Conservation (phyloP, 1,140 invertebrate genomes). For the Drosophila pandora region DNA sequence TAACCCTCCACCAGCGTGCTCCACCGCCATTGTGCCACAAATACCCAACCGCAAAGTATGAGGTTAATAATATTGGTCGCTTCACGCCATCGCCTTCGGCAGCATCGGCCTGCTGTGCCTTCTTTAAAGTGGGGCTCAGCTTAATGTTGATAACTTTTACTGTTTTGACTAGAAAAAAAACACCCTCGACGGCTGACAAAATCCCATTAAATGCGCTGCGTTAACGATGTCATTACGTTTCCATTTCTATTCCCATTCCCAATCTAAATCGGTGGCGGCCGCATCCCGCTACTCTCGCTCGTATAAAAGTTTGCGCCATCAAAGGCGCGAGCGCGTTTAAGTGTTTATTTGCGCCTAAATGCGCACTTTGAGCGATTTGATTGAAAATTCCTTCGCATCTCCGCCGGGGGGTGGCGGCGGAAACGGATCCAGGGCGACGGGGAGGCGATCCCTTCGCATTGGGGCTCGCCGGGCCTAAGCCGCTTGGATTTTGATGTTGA, state of each 20-base stretch:
- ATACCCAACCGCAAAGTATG: slow-evolving; percentile 66
- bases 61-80: slow-evolving; percentile 66
- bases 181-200: slow-evolving; percentile 20
- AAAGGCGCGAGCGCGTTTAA: slow-evolving; percentile 80
- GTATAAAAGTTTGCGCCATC: slow-evolving; percentile 73
- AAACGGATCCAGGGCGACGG: not conserved
- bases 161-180: slow-evolving; percentile 48
- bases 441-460: not conserved
- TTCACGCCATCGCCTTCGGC: not conserved
- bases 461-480: slow-evolving; percentile 11
- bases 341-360: slow-evolving; percentile 82
- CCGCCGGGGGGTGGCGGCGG: not conserved
- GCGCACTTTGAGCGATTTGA: slow-evolving; percentile 81
- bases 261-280: slow-evolving; percentile 35
- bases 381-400: slow-evolving; percentile 67
- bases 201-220: slow-evolving; percentile 67
- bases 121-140: slow-evolving; percentile 64
- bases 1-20: not conserved
- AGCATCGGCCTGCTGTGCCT: not conserved
- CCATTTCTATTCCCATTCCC: slow-evolving; percentile 22
- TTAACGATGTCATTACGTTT: slow-evolving; percentile 77
- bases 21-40: slow-evolving; percentile 9
- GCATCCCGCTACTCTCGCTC: slow-evolving; percentile 26
- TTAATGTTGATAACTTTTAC: slow-evolving; percentile 68
- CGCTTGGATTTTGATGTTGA: slow-evolving; percentile 55